Percentiles rank a stretch among this genome's conserved stretches.
Conservation (phyloP, 2,113 vertebrate species). For the Chaenogobius annularis region DNA sequence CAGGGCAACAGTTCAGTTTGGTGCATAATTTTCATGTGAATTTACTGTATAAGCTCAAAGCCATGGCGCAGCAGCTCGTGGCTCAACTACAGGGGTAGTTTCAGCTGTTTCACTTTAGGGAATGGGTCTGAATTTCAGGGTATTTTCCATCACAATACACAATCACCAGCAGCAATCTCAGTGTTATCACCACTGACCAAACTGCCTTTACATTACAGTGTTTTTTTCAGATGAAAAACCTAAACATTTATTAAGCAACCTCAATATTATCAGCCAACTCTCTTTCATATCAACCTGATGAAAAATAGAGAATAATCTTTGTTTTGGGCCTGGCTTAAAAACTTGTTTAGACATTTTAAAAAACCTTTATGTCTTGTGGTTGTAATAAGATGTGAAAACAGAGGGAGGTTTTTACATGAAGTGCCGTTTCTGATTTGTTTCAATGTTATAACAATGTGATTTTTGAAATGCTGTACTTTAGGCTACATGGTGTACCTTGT, state of each 20-base stretch:
- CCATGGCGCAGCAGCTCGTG: conserved; percentile 15
- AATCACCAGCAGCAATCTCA: conserved; percentile 49
- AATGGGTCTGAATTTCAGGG: conserved; percentile 36
- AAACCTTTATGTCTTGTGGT: conserved; percentile 53
- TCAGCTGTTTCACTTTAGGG: conserved; percentile 1
- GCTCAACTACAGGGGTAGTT: background rate
- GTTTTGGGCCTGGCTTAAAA: conserved; percentile 30
- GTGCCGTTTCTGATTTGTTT: conserved; percentile 63
- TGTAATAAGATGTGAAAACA: conserved; percentile 48
- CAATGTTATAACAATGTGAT: conserved; percentile 63
- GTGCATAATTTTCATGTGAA: conserved; percentile 43
- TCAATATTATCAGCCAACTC: conserved; percentile 22
- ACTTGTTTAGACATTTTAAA: conserved; percentile 35
- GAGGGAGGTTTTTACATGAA: conserved; percentile 45
- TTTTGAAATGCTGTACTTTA: conserved; percentile 67
- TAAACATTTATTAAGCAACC: conserved; percentile 13
- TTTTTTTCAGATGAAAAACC: conserved; percentile 10
- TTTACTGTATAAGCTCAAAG: conserved; percentile 28
- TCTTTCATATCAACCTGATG: conserved; percentile 51
- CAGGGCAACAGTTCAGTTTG: conserved; percentile 38
- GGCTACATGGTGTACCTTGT: conserved; percentile 68
- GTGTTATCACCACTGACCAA: conserved; percentile 25
- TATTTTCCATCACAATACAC: conserved; percentile 25
- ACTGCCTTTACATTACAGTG: conserved; percentile 40
- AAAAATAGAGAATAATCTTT: conserved; percentile 46